Evolutionary conservation across 2,797 vertebrate species (phyloP).

Genomic region (Crenuchus spilurus): DNA sequence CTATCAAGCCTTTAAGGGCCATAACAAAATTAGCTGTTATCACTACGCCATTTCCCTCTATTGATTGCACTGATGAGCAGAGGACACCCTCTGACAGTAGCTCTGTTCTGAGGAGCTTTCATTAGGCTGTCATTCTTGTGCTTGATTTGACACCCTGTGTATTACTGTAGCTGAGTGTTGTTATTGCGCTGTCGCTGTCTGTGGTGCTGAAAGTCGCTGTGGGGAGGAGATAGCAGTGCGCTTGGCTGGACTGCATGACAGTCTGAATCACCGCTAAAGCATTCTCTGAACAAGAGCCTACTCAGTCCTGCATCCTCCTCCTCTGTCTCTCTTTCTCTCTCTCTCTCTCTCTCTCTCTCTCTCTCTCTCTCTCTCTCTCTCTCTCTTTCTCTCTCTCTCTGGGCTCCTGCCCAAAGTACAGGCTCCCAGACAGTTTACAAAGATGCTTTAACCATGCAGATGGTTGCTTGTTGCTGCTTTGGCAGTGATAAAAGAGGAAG

Average conservation of each 20-base stretch:
- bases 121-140: conserved; percentile 33
- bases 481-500: conserved; percentile 11
- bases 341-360: not conserved
- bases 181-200: conserved; percentile 33
- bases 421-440: conserved; percentile 35
- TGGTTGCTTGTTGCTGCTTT: conserved; percentile 35
- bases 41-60: conserved; percentile 19
- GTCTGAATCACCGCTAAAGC: conserved; percentile 50
- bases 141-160: conserved; percentile 36
- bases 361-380: not conserved
- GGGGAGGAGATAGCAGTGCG: conserved; percentile 38
- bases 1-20: conserved; percentile 20
- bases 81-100: conserved; percentile 36
- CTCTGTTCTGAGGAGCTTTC: conserved; percentile 23
- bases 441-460: conserved; percentile 36
- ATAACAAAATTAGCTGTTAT: conserved; percentile 36
- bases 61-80: conserved; percentile 31
- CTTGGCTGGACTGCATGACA: conserved; percentile 35
- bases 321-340: conserved; percentile 18
- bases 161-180: conserved; percentile 32
- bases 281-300: conserved; percentile 32
- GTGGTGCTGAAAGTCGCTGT: conserved; percentile 40
- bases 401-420: conserved; percentile 31
- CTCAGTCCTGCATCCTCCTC: conserved; percentile 36
- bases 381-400: conserved; percentile 5